A percentile compares a stretch with the other conserved stretches of the same genome.
phyloP scores from a whole-genome alignment of 1,140 invertebrate genomes.

The Drosophila nigrodunni region DNA sequence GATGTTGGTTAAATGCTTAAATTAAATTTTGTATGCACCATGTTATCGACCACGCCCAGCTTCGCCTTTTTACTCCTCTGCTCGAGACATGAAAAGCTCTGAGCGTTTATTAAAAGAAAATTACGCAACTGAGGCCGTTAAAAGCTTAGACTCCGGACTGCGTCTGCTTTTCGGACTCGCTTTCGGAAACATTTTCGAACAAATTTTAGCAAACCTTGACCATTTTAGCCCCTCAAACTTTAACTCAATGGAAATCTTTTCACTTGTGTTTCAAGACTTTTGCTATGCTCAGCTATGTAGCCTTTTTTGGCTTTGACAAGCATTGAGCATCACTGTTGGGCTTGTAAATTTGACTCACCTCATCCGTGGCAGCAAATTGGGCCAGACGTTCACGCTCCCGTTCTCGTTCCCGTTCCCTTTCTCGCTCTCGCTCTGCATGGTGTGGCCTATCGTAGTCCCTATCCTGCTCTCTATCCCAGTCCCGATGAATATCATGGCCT shows the following conservation, averaged over 20 bases:
- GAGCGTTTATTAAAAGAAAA: constrained; percentile 61
- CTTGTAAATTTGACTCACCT: constrained; percentile 51
- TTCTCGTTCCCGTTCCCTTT: constrained; percentile 29
- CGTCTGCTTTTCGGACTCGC: neutral
- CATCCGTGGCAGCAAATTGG: constrained; percentile 64
- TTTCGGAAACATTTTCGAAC: neutral
- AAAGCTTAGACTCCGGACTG: neutral
- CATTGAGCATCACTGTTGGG: no score
- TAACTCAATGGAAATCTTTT: no score
- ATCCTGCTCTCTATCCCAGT: constrained; percentile 1
- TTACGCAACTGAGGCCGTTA: constrained; percentile 18
- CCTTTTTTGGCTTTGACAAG: no score
- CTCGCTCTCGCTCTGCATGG: constrained; percentile 9
- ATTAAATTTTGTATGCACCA: constrained; percentile 57
- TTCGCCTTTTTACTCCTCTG: neutral
- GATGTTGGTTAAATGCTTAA: constrained; percentile 12
- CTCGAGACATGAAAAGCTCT: neutral
- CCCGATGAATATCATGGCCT: constrained; percentile 28
- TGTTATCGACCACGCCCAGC: constrained; percentile 33
- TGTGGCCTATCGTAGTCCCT: constrained; percentile 16
- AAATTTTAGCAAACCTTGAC: constrained; percentile 29
- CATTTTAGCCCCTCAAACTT: no score
- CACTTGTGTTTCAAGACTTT: no score
- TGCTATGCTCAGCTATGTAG: no score
- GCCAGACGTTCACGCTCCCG: constrained; percentile 47